These are phyloP conservation scores for Morpho helenor DNA, from an alignment of 2,888 invertebrate species.

Conservation along the genomic window DNA sequence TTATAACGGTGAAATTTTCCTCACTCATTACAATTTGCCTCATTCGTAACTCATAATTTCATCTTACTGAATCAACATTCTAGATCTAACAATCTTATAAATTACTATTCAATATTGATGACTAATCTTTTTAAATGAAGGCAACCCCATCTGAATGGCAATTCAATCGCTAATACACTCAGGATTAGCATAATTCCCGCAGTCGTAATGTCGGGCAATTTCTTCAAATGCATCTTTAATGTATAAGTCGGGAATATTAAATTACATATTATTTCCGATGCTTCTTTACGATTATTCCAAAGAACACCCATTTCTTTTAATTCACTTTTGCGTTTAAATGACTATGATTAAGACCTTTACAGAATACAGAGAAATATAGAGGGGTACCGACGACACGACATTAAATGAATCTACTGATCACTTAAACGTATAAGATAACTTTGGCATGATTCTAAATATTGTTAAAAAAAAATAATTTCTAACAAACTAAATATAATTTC, in stretches of 20 bases:
- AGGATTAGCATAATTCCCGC: conserved; percentile 20
- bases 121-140: conserved; percentile 18
- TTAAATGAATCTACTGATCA: no score
- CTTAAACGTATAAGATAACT: no score
- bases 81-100: conserved; percentile 12
- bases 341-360: no score
- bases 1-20: conserved; percentile 1
- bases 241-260: conserved; percentile 12
- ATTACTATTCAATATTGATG: conserved; percentile 18
- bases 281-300: no score
- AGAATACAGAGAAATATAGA: no score
- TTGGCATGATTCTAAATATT: no score
- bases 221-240: conserved; percentile 24
- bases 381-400: no score
- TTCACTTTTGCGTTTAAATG: no score
- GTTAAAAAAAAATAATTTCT: no score
- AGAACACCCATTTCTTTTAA: no score
- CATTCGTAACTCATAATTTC: conserved; percentile 1
- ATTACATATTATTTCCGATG: not conserved
- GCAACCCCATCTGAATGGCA: conserved; percentile 11
- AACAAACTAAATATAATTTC: no score
- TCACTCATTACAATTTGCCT: not conserved
- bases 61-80: conserved; percentile 8
- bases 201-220: conserved; percentile 21
- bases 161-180: conserved; percentile 3